phyloP scores from a whole-genome alignment of 1,140 invertebrate genomes.

The Lanistes nyassanus region DNA sequence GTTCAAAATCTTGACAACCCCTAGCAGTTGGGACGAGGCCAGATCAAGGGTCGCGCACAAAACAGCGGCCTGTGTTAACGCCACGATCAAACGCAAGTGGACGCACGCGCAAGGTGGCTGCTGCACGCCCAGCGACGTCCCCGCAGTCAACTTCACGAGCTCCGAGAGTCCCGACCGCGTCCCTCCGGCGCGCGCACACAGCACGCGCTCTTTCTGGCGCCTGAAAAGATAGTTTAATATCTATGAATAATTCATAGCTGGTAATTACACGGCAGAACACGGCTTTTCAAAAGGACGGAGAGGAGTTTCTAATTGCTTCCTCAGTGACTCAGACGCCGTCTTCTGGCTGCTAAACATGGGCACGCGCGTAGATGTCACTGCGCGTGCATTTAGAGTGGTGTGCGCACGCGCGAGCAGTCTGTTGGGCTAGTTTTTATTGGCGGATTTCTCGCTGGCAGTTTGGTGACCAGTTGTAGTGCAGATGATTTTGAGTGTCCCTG shows the following conservation, averaged over 20 bases:
- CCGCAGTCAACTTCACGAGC: background rate
- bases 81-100: background rate
- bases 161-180: background rate
- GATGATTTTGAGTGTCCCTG: too few relatives aligned
- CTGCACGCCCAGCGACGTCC: background rate
- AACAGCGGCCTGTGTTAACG: background rate
- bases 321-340: conserved; percentile 19
- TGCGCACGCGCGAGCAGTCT: conserved; percentile 29
- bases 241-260: conserved; percentile 22
- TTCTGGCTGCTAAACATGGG: conserved; percentile 8
- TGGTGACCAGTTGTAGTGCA: too few relatives aligned
- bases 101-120: background rate
- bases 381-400: conserved; percentile 20
- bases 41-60: background rate
- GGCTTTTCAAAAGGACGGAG: background rate
- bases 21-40: too few relatives aligned
- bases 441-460: too few relatives aligned
- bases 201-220: background rate
- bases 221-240: conserved; percentile 16
- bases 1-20: background rate
- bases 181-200: background rate
- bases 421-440: conserved; percentile 11
- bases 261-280: conserved; percentile 16
- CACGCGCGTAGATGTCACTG: conserved; percentile 14
- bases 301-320: conserved; percentile 22